Base-by-base conservation (phyloP, 2,113 vertebrate genomes). In the Thalassoma bifasciatum region DNA sequence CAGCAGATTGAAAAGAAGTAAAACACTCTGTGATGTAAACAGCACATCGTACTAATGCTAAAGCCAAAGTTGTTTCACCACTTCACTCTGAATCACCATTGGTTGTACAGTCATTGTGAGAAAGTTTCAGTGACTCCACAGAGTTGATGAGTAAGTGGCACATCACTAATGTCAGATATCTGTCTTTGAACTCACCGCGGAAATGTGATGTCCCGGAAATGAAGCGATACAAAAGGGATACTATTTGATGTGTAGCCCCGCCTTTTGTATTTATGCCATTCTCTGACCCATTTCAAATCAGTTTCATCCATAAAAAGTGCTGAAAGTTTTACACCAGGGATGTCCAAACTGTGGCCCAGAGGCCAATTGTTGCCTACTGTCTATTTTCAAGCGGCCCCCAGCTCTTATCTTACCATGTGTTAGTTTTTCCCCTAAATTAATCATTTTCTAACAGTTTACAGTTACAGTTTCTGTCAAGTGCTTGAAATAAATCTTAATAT, bases 41-140 rank as follows among this genome's bases (percentile, higher is more conserved):
- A 16, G 0, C 7, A 26, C 37, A 66, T 68, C 12, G 58, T 26
- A 23, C 19, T 42, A 40, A 16, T 23, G 11, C 2, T 36, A 4
- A 13, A 46, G 23, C 5, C 5, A 17, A 66, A 64, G 19, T 2
- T 36, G 42, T 82, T 73, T 74, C 58, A 10, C 76, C 67, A 58
- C 66, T 56, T 68, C 30, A 72, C 76, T 42, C 22, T 90, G 86
- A 86, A 30, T 91, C 88, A 87, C 56, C 36, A 51, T 2, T 63
- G 37, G 37, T 36, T 12, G 38, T 60, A 59, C 65, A 71, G 67
- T 81, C 37, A 57, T 44, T 8, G 66, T 84, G 77, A 53, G 58
- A 64, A 76, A 66, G 57, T 77, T 16, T 16, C 19, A 51, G 49
- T 21, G 51, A 73, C 22, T 16, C 51, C 66, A 34, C 36, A 62